A percentile compares a stretch with the other conserved stretches of the same genome.
These are phyloP conservation scores for Frankliniella fusca DNA, from an alignment of 2,888 invertebrate species.

Conservation along the genomic window DNA sequence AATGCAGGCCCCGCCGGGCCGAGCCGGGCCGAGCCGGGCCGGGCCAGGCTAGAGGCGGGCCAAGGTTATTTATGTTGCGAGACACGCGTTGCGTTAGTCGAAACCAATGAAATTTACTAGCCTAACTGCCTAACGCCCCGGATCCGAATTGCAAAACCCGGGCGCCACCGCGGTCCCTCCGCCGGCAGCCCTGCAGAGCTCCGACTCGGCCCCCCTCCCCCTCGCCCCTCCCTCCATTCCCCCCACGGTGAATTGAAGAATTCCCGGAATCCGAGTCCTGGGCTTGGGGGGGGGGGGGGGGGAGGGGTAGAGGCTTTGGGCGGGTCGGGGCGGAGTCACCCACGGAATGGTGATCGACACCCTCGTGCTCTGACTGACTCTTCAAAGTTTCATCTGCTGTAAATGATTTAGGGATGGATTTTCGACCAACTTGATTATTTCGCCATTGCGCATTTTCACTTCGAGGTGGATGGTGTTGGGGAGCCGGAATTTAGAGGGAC, in stretches of 20 bases:
- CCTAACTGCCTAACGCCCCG: not conserved
- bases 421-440: conserved; percentile 2
- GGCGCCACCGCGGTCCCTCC: not conserved
- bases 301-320: not conserved
- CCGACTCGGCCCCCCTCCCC: not conserved
- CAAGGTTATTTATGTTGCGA: not conserved
- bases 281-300: not conserved
- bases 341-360: not conserved
- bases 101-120: not conserved
- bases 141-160: not conserved
- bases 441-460: not conserved
- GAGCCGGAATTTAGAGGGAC: too few species aligned
- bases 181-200: not conserved
- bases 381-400: conserved; percentile 5
- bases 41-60: not conserved
- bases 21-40: not conserved
- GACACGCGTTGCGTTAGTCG: not conserved
- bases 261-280: not conserved
- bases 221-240: not conserved
- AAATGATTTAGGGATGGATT: conserved; percentile 20
- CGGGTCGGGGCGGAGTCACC: not conserved
- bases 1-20: not conserved
- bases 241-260: not conserved
- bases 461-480: too few species aligned
- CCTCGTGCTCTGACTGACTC: not conserved